phyloP scores from a whole-genome alignment of 2,888 invertebrate genomes.

The Drosophila greeni region DNA sequence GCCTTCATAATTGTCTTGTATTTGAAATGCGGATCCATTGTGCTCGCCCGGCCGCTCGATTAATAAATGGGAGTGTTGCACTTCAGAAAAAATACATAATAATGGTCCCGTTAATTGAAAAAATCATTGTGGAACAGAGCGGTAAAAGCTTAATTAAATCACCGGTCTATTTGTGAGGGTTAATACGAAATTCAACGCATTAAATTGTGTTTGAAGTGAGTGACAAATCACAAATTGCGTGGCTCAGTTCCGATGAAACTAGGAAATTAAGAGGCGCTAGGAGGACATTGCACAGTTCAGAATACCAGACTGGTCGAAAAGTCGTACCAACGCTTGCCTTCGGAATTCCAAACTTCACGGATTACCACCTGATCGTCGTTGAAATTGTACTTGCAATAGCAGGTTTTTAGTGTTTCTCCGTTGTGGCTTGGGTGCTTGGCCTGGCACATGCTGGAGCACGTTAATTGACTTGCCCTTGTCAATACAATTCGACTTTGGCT shows the following conservation, averaged over 20 bases:
- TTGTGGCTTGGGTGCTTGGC: constrained; percentile 19
- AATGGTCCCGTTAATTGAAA: constrained; percentile 52
- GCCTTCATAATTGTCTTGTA: constrained; percentile 48
- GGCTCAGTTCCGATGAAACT: background rate
- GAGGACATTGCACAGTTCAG: background rate
- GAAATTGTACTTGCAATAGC: constrained; percentile 1
- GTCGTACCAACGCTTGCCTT: background rate
- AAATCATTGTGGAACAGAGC: constrained; percentile 31
- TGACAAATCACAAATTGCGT: constrained; percentile 29
- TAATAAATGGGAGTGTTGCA: constrained; percentile 54
- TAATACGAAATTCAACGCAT: constrained; percentile 15
- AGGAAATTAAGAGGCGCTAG: background rate
- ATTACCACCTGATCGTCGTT: constrained; percentile 1
- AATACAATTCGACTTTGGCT: constrained; percentile 38
- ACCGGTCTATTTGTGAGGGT: constrained; percentile 6
- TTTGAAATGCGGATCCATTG: constrained; percentile 48
- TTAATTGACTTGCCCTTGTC: constrained; percentile 46
- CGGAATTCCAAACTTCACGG: background rate
- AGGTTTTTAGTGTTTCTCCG: constrained; percentile 6
- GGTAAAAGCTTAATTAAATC: constrained; percentile 35
- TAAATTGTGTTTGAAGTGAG: constrained; percentile 3
- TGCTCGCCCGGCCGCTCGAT: constrained; percentile 28
- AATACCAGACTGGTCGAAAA: background rate
- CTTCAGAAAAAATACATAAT: constrained; percentile 42
- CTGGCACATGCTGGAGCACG: constrained; percentile 23